Evolutionary conservation across 1,140 invertebrate genomes (phyloP), one percentile per base, ranked within the genome.

Genomic region (Caenorhabditis brenneri): DNA sequence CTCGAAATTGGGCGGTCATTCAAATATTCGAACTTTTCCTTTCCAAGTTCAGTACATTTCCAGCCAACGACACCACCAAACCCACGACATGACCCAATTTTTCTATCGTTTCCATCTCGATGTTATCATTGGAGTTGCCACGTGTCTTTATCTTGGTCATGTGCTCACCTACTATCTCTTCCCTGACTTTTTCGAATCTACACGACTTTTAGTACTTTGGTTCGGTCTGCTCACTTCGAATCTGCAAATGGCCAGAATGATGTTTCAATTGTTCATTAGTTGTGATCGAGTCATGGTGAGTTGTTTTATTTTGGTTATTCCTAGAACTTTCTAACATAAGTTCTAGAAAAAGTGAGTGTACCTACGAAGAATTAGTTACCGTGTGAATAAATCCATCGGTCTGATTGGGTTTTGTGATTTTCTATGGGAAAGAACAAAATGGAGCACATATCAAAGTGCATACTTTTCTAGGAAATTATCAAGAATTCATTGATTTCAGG

Each of bases 191-290:
- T 74, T 74, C 36, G 65, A 74, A n/a, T 42, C 65, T 12, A 74
- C 65, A 1, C 42, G 65, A 42, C 65, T 42, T 46, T 24, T 74
- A 36, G 65, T 74, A 6, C 29, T 74, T 42, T 74, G 65, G 65
- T 74, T 74, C 15, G 65, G 65, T 16, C 22, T 74, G 36, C n/a
- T 74, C 1, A 74, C 65, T 36, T 74, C 65, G n/a, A 74, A 74
- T 24, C n/a, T 74, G 10, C 65, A 74, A 42, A 74, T 74, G 65
- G 65, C 65, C 10, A 5, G 65, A 74, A 74, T 74, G 65, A 74
- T 74, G 65, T 74, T 42, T 42, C 65, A 74, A 42, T 27, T 74
- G 22, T 74, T 74, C 9, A 74, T 74, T 36, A 74, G 65, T 42
- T 74, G 33, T 46, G 65, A 74, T 74, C 5, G 65, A 27, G 33